Evolutionary conservation across 2,113 vertebrate species (phyloP).

Genomic region (Holacanthus passer): DNA sequence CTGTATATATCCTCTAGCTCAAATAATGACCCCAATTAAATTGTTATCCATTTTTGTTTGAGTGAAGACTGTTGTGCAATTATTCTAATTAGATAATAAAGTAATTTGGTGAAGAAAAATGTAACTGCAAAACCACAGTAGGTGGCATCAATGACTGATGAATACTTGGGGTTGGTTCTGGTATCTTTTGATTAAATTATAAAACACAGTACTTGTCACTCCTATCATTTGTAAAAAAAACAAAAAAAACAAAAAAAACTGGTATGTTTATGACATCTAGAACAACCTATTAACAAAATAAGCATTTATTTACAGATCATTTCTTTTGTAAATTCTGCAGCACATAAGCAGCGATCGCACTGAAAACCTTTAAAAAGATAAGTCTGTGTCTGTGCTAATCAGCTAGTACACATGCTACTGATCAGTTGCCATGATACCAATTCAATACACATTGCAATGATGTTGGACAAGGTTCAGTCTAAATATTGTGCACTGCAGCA

Average conservation of each 20-base stretch:
- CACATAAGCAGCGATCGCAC: neutral
- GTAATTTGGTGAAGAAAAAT: conserved; percentile 11
- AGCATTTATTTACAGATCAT: neutral
- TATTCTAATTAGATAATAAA: neutral
- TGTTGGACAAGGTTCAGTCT: conserved; percentile 20
- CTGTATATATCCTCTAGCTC: neutral
- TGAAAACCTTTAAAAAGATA: neutral
- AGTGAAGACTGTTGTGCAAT: neutral
- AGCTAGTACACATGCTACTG: conserved; percentile 17
- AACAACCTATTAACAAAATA: neutral
- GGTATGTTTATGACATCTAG: neutral
- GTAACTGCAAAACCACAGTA: neutral
- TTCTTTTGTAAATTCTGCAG: neutral
- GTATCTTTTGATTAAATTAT: neutral
- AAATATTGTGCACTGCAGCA: conserved; percentile 19
- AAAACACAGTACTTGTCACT: neutral
- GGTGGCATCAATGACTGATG: conserved; percentile 17
- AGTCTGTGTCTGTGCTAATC: conserved; percentile 17
- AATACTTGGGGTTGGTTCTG: neutral
- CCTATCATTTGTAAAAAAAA: neutral
- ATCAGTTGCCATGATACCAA: conserved; percentile 42
- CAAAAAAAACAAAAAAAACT: too few relatives aligned
- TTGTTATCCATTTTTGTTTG: neutral
- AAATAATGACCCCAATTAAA: neutral
- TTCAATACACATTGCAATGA: conserved; percentile 17